Evolutionary conservation across 2,888 invertebrate genomes (phyloP), one percentile per base, ranked within the genome.

Genomic region (Hoplodrina ambigua): DNA sequence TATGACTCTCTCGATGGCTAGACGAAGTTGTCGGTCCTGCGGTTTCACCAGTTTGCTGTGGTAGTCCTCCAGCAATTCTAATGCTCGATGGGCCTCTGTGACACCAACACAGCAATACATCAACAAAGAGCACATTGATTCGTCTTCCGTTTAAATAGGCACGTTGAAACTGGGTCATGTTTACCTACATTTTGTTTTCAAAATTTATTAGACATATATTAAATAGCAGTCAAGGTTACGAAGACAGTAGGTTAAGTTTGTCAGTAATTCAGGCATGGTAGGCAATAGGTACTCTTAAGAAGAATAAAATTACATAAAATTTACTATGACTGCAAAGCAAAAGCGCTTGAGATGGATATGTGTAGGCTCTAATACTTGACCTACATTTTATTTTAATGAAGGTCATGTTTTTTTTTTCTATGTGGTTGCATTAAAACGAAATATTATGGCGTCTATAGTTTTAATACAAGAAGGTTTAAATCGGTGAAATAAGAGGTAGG

Each of bases 61-160:
- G 95, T 99, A 99, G 94, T 99, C 99, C 96, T 99, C 99, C 91
- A 99, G 97, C 90, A 99, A 97, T 97, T 99, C 99, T 91, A 99
- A 97, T 82, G 99, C 99, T 94, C 99, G 98, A 94, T 99, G 99
- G 94, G 99, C 99, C 96, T 99, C 99, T 98, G 97, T 63, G 96
- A 71, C 61, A 85, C 78, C 82, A 87, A 86, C 55, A 73, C 74
- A 85, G 60, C 65, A 56, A 69, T 64, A 65, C 53, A 72, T 77
- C 62, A 77, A 74, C 80, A 81, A 70, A 69, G 30, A 59, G 63
- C 50, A 78, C 75, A 75, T 57, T 60, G 11, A 57, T 56, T 72
- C 46, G 20, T 55, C 59, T 65, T 54, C n/a, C 37, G 50, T 73
- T 64, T 59, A 46, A 75, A 72, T 75, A 69, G 69, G 62, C 61